Evolutionary conservation across 2,888 invertebrate genomes (phyloP), one percentile per base, ranked within the genome.

Genomic region (Xestia ashworthii): DNA sequence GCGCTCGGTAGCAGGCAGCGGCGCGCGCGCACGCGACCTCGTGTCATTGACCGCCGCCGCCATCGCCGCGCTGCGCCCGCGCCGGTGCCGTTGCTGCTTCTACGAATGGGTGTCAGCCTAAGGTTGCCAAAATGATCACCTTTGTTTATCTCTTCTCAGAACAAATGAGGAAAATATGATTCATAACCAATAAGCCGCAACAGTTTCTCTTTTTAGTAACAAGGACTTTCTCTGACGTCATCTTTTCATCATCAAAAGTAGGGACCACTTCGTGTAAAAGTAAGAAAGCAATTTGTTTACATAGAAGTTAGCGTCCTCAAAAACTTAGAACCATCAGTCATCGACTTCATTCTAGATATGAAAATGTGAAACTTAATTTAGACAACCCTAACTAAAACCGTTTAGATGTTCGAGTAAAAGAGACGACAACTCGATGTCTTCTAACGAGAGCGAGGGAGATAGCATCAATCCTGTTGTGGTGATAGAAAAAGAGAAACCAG

Each of bases 21-120:
- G 83, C 86, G 89, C 84, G 84, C 85, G 92, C 93, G 95, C 95
- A 94, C 95, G 96, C 95, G 95, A 95, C 95, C 94, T 91, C 92
- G 93, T 92, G 96, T 95, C 96, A 92, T 93, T 95, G 96, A 96
- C 95, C 96, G 92, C 90, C 86, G 85, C 55, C 83, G 85, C 64
- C 81, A 67, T 67, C 79, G 84, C 81, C 73, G 87, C 80, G 86
- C 86, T 87, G 91, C 90, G 91, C 89, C 89, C 88, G 89, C 89
- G 87, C 86, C 87, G 85, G 82, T 90, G 91, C 92, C 91, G 92
- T 91, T 92, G 91, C 90, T 88, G 80, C 89, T 90, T 86, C 89
- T 90, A 90, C 87, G 87, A 88, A 90, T 92, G 90, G 91, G 90
- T 92, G 92, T 88, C 90, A 88, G 76, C 70, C 64, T 89, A 93